phyloP scores from a whole-genome alignment of 2,113 vertebrate genomes.

The Edolisoma coerulescens region DNA sequence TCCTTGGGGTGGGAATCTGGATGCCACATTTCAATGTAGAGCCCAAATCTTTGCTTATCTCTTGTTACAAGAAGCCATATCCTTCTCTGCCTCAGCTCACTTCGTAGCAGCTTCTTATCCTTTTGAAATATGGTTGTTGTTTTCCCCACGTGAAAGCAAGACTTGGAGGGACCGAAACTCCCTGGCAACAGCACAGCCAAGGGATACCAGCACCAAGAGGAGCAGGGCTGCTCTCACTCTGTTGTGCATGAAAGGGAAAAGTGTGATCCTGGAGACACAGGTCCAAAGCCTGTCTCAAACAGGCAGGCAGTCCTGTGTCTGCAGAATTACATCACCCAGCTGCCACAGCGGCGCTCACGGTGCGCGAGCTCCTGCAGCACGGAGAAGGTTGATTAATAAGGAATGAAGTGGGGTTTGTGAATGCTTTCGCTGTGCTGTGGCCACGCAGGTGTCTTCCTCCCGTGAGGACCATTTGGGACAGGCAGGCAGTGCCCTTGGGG shows the following conservation, averaged over 20 bases:
- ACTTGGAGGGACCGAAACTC: neutral
- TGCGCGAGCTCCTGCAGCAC: neutral
- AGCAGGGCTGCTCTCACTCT: neutral
- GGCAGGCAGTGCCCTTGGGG: neutral
- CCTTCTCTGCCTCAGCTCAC: neutral
- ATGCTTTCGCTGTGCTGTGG: fast-evolving
- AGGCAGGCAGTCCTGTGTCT: neutral
- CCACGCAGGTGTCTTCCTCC: neutral
- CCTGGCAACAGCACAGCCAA: neutral
- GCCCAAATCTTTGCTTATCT: neutral
- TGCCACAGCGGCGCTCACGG: fast-evolving
- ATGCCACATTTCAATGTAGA: neutral
- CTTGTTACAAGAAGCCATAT: neutral
- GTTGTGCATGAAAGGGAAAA: neutral
- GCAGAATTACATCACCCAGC: neutral
- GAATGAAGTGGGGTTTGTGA: neutral
- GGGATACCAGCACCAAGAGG: neutral
- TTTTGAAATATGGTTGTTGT: neutral
- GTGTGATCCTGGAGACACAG: neutral
- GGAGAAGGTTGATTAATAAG: neutral
- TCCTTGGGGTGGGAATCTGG: neutral
- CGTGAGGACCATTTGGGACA: fast-evolving
- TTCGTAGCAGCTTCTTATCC: neutral
- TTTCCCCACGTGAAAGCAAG: neutral
- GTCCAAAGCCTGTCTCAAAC: neutral